Base-by-base conservation (phyloP, 2,113 vertebrate species). In the Hippocampus zosterae region DNA sequence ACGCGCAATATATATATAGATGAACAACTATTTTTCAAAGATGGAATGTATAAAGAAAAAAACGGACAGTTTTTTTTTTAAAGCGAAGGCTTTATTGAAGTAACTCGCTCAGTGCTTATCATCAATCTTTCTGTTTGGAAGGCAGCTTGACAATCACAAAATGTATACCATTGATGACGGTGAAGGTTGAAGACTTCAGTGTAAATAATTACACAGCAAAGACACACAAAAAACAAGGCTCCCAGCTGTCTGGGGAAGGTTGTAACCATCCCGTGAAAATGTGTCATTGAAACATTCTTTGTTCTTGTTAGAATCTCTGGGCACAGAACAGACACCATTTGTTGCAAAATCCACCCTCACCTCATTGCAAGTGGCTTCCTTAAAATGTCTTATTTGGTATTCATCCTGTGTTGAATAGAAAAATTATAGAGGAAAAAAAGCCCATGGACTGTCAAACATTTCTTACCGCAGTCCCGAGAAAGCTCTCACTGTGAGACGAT, bases 401-500 rank as follows among this genome's bases (percentile, higher is more conserved):
- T 2, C 8, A 70, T 72, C 9, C 23, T 19, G 37, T 62, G 6
- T 72, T n/a, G 25, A n/a, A 15, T 41, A 21, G 10, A 10, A 50
- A 11, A 66, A 62, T 15, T 40, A 65, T 15, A 67, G 0, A n/a
- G 8, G 8, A 1, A 61, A 60, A 12, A 5, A 9, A 16, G 2
- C 29, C 29, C 29, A 33, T 5, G 5, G 16, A 25, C 8, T 55
- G 70, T 61, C 48, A 41, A 0, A 2, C 18, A 29, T 37, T 68
- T 50, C n/a, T 9, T 9, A 0, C 23, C 1, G 5, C 40, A 25
- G n/a, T 44, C 1, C 3, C 53, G 29, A 4, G 16, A 61, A 37
- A 11, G 59, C 19, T 16, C 5, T 16, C 5, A 61, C 0, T 27
- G 5, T 56, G 70, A 74, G 67, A 71, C 55, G 61, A 71, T 60